Conservation (phyloP, 1,140 invertebrate genomes). For the Cyrtorhinus lividipennis region DNA sequence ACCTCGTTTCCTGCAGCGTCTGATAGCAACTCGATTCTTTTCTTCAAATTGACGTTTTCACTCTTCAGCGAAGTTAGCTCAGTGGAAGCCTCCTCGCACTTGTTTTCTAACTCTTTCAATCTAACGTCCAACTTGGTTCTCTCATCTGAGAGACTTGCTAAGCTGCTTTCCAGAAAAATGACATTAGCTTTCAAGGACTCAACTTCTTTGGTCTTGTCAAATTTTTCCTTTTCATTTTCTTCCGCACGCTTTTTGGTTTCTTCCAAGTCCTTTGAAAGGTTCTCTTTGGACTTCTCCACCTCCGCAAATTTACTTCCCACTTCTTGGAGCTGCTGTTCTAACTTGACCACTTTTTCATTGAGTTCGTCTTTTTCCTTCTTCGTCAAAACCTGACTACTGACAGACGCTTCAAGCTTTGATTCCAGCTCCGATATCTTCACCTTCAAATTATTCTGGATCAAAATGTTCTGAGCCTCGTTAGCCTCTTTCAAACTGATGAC, state of each 20-base stretch:
- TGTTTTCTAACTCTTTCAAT: neutral
- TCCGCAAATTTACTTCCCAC: slow-evolving; percentile 29
- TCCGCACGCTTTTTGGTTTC: neutral
- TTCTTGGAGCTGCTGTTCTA: slow-evolving; percentile 28
- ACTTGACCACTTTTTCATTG: slow-evolving; percentile 22
- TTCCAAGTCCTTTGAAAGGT: slow-evolving; percentile 26
- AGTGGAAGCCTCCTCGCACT: neutral
- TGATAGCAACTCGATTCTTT: neutral
- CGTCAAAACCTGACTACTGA: slow-evolving; percentile 20
- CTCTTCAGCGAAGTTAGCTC: slow-evolving; percentile 21
- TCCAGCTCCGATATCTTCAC: slow-evolving; percentile 19
- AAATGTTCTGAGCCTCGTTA: neutral
- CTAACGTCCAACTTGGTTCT: slow-evolving; percentile 16
- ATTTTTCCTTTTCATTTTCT: slow-evolving; percentile 16
- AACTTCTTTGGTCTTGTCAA: slow-evolving; percentile 1
- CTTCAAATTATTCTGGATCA: neutral
- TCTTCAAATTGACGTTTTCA: neutral
- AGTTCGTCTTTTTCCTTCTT: slow-evolving; percentile 25
- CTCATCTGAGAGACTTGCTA: slow-evolving; percentile 23
- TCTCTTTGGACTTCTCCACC: slow-evolving; percentile 25
- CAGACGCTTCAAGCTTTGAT: slow-evolving; percentile 24
- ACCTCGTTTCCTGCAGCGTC: slow-evolving; percentile 4
- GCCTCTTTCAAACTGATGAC: slow-evolving; percentile 24
- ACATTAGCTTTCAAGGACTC: neutral
- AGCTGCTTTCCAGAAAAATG: neutral